Evolutionary conservation across 2,888 invertebrate genomes (phyloP), one percentile per base, ranked within the genome.

Genomic region (Schrankia costaestrigalis): DNA sequence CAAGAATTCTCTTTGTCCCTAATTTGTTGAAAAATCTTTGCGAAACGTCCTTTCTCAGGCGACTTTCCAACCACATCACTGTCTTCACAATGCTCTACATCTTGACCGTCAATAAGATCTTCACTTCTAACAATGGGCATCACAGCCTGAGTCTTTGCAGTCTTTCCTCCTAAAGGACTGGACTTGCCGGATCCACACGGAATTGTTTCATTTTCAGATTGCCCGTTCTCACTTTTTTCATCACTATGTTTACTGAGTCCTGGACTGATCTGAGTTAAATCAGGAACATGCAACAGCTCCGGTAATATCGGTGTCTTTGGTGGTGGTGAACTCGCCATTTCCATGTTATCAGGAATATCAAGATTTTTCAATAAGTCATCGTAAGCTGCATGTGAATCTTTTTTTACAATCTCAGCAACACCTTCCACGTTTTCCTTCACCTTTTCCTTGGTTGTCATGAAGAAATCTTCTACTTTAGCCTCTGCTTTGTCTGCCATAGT

Each of bases 121-220:
- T 87, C 88, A 40, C 83, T 83, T 21, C 88, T 62, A 7, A 87
- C 78, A 42, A 87, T 86, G 1, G 88, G 88, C 71, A 89, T 71
- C 14, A 89, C 88, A 1, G 88, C 88, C 57, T 88, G 88, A 1
- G 85, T 89, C 51, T 87, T 89, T 3, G 75, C 24, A 1, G 31
- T 72, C 52, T 86, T 88, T 0, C 71, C 81, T 3, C 71, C 55
- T 40, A 76, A 82, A 4, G 88, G 88, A 54, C 88, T 88, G 2
- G 87, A 87, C 44, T 88, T 88, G 41, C 85, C 86, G 0, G 88
- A 89, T 3, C 71, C 83, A 51, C 88, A 89, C 0, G 84, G 79
- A 33, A 89, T 87, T 0, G 88, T 89, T 41, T 89, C 88, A 43
- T 87, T 87, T 42, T 88, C 88, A 2, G 88, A 89, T 35, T 86